Conservation (phyloP, 2,888 invertebrate genomes). For the Pachymerium ferrugineum region DNA sequence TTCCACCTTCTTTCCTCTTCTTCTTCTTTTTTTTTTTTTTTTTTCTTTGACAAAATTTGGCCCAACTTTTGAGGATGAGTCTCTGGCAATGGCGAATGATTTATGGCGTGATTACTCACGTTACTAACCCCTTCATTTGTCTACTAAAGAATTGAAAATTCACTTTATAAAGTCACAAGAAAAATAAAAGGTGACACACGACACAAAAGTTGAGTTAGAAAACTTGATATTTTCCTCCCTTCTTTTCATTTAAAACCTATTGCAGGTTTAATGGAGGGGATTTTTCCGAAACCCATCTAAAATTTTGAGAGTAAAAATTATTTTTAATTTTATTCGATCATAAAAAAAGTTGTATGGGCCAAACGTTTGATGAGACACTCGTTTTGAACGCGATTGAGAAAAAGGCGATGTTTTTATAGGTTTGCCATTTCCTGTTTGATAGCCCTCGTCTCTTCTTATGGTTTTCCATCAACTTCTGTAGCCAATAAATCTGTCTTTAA, state of each 20-base stretch:
- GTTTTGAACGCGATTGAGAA: neutral
- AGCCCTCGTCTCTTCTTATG: slow-evolving; percentile 24
- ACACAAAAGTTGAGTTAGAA: no score
- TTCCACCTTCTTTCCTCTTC: no score
- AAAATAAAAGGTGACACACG: no score
- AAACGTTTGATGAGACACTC: slow-evolving; percentile 15
- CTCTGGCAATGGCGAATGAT: slow-evolving; percentile 10
- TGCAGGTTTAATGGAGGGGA: neutral
- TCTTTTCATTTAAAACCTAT: neutral
- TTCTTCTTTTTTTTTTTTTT: neutral
- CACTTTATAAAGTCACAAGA: neutral
- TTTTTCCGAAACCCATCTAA: neutral
- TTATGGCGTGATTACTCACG: slow-evolving; percentile 9
- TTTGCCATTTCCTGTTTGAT: slow-evolving; percentile 27
- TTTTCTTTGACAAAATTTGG: neutral
- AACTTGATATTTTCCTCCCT: no score
- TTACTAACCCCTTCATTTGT: slow-evolving; percentile 9
- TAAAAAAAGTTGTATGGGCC: neutral
- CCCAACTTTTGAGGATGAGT: neutral
- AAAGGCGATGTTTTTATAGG: slow-evolving; percentile 21
- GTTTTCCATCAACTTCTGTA: slow-evolving; percentile 27
- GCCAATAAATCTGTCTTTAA: neutral
- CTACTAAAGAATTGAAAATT: neutral
- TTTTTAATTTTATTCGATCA: slow-evolving; percentile 15
- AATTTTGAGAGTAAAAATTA: neutral